phyloP scores from a whole-genome alignment of 2,113 vertebrate species.

The Perccottus glenii region DNA sequence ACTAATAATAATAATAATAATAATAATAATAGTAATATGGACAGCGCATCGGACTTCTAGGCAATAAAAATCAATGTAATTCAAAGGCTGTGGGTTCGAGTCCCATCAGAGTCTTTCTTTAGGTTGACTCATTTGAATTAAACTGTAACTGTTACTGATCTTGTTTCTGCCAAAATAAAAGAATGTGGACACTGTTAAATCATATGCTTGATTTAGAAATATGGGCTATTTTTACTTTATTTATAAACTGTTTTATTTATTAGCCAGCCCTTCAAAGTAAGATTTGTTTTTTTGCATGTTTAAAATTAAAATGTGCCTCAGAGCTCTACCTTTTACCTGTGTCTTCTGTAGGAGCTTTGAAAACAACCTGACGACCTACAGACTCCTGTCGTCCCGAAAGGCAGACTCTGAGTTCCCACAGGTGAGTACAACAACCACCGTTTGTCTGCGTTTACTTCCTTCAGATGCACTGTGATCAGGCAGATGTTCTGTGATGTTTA shows the following conservation, averaged over 20 bases:
- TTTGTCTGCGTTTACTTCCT: slow-evolving; percentile 17
- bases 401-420: slow-evolving; percentile 80
- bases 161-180: too few relatives aligned
- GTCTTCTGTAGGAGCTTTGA: slow-evolving; percentile 85
- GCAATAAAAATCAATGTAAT: too few relatives aligned
- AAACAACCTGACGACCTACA: slow-evolving; percentile 90
- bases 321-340: neutral
- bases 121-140: too few relatives aligned
- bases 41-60: too few relatives aligned
- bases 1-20: too few relatives aligned
- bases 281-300: too few relatives aligned
- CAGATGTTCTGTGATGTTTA: slow-evolving; percentile 46
- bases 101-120: slow-evolving; percentile 4
- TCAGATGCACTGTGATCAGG: neutral
- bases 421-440: slow-evolving; percentile 54
- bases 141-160: too few relatives aligned
- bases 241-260: neutral
- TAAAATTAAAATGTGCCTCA: neutral
- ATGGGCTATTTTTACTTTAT: too few relatives aligned
- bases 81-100: slow-evolving; percentile 10
- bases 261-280: too few relatives aligned
- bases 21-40: too few relatives aligned
- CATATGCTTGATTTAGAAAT: too few relatives aligned
- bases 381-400: slow-evolving; percentile 85
- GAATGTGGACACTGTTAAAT: too few relatives aligned